A percentile compares a stretch with the other conserved stretches of the same genome.
Evolutionary conservation across 2,113 vertebrate species (phyloP).

Genomic region (Antechinus flavipes): DNA sequence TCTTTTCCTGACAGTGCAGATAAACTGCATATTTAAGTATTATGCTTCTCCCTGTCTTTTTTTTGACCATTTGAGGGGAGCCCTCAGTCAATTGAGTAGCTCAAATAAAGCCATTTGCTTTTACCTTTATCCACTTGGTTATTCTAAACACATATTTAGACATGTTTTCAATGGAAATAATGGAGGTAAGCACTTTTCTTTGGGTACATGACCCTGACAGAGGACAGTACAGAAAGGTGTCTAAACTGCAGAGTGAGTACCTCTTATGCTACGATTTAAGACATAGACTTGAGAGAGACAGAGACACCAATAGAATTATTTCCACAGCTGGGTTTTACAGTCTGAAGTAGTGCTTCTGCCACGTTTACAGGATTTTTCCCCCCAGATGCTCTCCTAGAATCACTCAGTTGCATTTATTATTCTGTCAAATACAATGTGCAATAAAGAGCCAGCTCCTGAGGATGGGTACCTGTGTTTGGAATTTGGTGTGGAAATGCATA

Average conservation of each 20-base stretch:
- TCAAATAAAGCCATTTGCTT: slow-evolving; percentile 21
- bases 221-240: slow-evolving; percentile 43
- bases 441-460: slow-evolving; percentile 77
- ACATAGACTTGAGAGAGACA: slow-evolving; percentile 58
- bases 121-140: not conserved
- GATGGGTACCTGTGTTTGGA: slow-evolving; percentile 75
- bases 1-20: slow-evolving; percentile 67
- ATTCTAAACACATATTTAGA: not conserved
- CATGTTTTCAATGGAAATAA: slow-evolving; percentile 1
- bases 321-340: slow-evolving; percentile 71
- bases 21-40: slow-evolving; percentile 59
- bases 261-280: slow-evolving; percentile 10
- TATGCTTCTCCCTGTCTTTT: not conserved
- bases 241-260: slow-evolving; percentile 51
- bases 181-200: slow-evolving; percentile 47
- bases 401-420: slow-evolving; percentile 74
- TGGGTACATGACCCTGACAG: slow-evolving; percentile 51
- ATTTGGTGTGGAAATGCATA: slow-evolving; percentile 74
- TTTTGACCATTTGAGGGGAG: slow-evolving; percentile 19
- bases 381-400: slow-evolving; percentile 74
- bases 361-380: slow-evolving; percentile 65
- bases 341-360: slow-evolving; percentile 64
- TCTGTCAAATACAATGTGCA: slow-evolving; percentile 81
- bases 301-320: slow-evolving; percentile 74
- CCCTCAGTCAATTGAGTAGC: not conserved